These are phyloP conservation scores for Tenebrio molitor DNA, from an alignment of 1,140 invertebrate species.

Conservation along the genomic window DNA sequence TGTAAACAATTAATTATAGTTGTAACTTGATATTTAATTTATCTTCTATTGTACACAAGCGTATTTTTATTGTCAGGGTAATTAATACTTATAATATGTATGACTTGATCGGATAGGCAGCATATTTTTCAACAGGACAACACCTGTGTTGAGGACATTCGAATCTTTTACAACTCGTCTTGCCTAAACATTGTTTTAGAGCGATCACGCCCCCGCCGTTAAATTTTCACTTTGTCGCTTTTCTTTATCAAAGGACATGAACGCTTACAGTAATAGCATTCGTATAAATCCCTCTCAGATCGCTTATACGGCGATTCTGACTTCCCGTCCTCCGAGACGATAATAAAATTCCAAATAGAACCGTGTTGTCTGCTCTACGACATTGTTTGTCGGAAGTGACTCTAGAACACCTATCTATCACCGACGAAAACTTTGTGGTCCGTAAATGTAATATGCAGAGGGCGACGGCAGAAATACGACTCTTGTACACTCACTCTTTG, in stretches of 20 bases:
- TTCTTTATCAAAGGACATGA: neutral
- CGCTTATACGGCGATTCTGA: slow-evolving; percentile 21
- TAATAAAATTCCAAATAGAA: slow-evolving; percentile 43
- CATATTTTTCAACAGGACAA: neutral
- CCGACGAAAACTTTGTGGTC: slow-evolving; percentile 38
- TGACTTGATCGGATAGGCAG: neutral
- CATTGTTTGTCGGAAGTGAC: slow-evolving; percentile 45
- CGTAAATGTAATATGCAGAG: slow-evolving; percentile 34
- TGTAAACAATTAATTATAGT: slow-evolving; percentile 43
- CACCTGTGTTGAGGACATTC: too few relatives aligned
- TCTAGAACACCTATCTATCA: slow-evolving; percentile 41
- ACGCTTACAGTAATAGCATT: slow-evolving; percentile 2
- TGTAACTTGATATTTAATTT: slow-evolving; percentile 27
- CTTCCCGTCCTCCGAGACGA: slow-evolving; percentile 17
- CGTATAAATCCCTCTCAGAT: neutral
- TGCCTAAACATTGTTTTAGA: too few relatives aligned
- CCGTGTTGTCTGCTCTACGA: slow-evolving; percentile 31
- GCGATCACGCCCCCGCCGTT: too few relatives aligned
- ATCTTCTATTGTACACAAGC: slow-evolving; percentile 7
- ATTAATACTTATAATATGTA: slow-evolving; percentile 1
- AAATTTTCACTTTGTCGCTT: too few relatives aligned
- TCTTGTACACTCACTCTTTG: slow-evolving; percentile 34
- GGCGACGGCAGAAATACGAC: neutral
- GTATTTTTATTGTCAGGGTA: slow-evolving; percentile 10
- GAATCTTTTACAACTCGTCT: too few relatives aligned